These are phyloP conservation scores for Scaptomyza caliginosa DNA, from an alignment of 2,888 invertebrate species.

Conservation along the genomic window DNA sequence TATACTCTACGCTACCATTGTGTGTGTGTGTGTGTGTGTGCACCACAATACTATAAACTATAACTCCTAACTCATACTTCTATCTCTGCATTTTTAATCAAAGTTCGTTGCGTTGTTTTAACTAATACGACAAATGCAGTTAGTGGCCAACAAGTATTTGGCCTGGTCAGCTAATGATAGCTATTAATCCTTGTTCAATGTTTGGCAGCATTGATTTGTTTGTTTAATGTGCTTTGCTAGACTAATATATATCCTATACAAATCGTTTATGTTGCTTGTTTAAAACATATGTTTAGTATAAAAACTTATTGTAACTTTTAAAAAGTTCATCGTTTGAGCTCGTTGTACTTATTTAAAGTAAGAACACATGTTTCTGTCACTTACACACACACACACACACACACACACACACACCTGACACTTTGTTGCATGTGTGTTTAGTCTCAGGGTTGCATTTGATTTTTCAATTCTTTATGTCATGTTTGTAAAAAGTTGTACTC, in stretches of 20 bases:
- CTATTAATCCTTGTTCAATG: neutral
- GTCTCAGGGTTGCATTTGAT: neutral
- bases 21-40: too few relatives aligned
- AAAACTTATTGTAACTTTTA: neutral
- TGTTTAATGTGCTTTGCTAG: too few relatives aligned
- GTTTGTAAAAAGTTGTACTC: neutral
- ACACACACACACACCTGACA: neutral
- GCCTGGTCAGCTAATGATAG: neutral
- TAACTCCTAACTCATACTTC: neutral
- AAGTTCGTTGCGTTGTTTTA: constrained; percentile 7
- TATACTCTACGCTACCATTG: constrained; percentile 11
- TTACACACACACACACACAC: neutral
- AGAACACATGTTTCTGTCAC: neutral
- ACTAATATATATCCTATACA: too few relatives aligned
- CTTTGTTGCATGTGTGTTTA: neutral
- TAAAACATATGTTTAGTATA: too few relatives aligned
- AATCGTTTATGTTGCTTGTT: too few relatives aligned
- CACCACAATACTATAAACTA: neutral
- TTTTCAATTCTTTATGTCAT: neutral
- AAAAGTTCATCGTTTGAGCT: neutral
- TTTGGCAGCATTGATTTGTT: neutral
- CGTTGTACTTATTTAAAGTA: neutral
- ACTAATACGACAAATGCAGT: neutral
- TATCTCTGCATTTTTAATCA: constrained; percentile 15
- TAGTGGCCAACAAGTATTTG: neutral